Evolutionary conservation across 2,888 invertebrate species (phyloP).

Genomic region (Abrostola tripartita): DNA sequence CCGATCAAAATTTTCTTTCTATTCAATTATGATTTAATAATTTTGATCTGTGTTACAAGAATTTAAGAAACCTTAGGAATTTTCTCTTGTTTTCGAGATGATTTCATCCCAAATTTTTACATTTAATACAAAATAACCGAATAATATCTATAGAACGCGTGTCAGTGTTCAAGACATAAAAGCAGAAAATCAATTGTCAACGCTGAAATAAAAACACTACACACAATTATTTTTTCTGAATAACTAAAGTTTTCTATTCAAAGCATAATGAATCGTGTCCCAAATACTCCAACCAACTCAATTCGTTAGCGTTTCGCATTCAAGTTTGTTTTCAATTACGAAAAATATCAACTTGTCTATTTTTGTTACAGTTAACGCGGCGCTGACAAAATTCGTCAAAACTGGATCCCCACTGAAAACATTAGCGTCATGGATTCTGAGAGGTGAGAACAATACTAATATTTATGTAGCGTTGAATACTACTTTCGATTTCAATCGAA

Average conservation of each 20-base stretch:
- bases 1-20: too few relatives aligned
- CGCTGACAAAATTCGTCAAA: conserved; percentile 61
- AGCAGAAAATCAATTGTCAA: too few relatives aligned
- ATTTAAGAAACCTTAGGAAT: too few relatives aligned
- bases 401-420: conserved; percentile 70
- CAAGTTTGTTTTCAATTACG: conserved; percentile 55
- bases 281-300: conserved; percentile 15
- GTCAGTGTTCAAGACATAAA: too few relatives aligned
- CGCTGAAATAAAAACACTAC: neutral
- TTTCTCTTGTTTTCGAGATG: too few relatives aligned
- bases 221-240: neutral
- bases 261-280: conserved; percentile 3
- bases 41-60: too few relatives aligned
- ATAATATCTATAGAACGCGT: too few relatives aligned
- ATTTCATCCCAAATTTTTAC: too few relatives aligned
- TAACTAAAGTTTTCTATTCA: conserved; percentile 10
- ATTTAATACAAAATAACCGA: too few relatives aligned
- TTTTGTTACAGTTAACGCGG: conserved; percentile 69
- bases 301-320: conserved; percentile 10
- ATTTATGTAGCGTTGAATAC: fast-evolving
- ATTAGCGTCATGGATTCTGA: conserved; percentile 78
- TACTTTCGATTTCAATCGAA: too few relatives aligned
- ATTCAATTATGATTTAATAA: too few relatives aligned
- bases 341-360: conserved; percentile 43
- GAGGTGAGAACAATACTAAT: conserved; percentile 67